Evolutionary conservation across 2,888 invertebrate genomes (phyloP), one percentile per base, ranked within the genome.

Genomic region (Autographa gamma): DNA sequence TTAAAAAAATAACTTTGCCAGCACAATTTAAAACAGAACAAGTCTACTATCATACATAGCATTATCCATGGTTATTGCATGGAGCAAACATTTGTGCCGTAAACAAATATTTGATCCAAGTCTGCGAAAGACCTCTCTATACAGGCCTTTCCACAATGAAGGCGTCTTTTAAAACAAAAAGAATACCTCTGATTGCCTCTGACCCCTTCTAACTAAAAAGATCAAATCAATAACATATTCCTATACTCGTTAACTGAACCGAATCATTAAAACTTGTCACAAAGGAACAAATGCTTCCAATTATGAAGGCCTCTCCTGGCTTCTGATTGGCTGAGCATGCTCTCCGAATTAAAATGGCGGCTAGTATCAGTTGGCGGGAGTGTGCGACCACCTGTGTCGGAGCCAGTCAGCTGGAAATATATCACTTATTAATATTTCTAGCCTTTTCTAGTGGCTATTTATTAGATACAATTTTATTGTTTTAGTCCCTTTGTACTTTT

Each of bases 301-400:
- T 56, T 56, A 56, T 14, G n/a, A 4, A 19, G 54, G 54, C 19
- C 19, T 11, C 54, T 54, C 54, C 19, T 56, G 54, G 52, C 18
- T 32, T 48, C n/a, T 18, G 52, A 34, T 54, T 19, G n/a, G 54
- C 19, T 56, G 19, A 16, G 7, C 34, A 19, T 18, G 14, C n/a
- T 6, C 16, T 41, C n/a, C 38, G 25, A 58, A 64, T 64, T 48
- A 64, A 61, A 66, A 9, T n/a, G 19, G 54, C 48, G 18, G 16
- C 43, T 34, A 54, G 48, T 69, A 32, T 48, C 9, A 54, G 58
- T 32, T 56, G 25, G 41, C 16, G 0, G 61, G 65, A 63, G 66
- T 7, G 74, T 64, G 71, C 65, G n/a, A 2, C 60, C 71, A 41
- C 19, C 72, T 69, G 75, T 54, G 72, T 69, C 59, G 68, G 62